Evolutionary conservation across 1,140 invertebrate genomes (phyloP).

Genomic region (Helicoverpa zea): DNA sequence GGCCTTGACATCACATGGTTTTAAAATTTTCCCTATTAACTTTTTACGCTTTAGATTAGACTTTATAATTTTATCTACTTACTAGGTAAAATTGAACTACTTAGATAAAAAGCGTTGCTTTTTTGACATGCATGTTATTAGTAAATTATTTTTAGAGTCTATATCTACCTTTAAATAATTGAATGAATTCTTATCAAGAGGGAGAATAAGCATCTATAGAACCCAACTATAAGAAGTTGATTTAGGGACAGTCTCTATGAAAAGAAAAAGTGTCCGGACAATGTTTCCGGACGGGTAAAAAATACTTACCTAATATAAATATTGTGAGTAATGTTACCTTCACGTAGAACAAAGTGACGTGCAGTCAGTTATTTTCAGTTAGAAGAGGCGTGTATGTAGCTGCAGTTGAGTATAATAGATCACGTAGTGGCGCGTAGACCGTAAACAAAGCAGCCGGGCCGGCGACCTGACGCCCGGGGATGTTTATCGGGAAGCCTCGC

Average conservation of each 20-base stretch:
- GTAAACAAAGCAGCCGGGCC: constrained; percentile 64
- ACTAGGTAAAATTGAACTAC: too few species aligned
- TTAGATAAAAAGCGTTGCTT: too few species aligned
- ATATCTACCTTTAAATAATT: too few species aligned
- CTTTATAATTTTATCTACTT: too few species aligned
- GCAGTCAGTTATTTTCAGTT: constrained; percentile 41
- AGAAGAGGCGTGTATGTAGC: constrained; percentile 38
- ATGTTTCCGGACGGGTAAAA: too few species aligned
- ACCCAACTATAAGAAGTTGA: too few species aligned
- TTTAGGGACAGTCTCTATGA: too few species aligned
- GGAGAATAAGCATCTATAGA: too few species aligned
- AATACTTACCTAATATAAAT: background rate
- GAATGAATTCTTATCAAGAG: too few species aligned
- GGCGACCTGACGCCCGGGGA: constrained; percentile 65
- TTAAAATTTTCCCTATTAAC: background rate
- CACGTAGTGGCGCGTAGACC: constrained; percentile 56
- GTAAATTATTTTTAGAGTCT: too few species aligned
- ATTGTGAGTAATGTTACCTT: constrained; percentile 3
- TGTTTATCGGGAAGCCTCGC: constrained; percentile 70
- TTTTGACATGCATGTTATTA: too few species aligned
- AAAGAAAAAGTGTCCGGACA: too few species aligned
- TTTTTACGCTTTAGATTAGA: background rate
- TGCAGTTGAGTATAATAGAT: constrained; percentile 56
- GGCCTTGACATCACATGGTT: background rate
- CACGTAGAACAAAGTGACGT: constrained; percentile 13